Evolutionary conservation across 2,113 vertebrate genomes (phyloP).

Genomic region (Phoenicopterus ruber): DNA sequence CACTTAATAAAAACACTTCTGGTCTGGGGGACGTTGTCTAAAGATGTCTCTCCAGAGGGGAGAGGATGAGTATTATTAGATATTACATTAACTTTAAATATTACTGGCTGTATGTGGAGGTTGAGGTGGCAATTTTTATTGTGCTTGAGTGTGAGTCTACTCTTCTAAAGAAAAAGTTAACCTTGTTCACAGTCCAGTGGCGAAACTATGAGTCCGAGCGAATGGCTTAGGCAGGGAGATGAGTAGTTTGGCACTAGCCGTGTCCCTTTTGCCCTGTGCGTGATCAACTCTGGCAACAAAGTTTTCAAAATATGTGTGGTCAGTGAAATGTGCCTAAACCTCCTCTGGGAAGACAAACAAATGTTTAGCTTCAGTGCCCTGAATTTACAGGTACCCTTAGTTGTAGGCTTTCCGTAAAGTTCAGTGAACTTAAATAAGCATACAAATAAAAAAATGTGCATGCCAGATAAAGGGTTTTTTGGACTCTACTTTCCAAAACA

Average conservation of each 20-base stretch:
- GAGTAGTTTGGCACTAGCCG: neutral
- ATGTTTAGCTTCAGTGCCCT: neutral
- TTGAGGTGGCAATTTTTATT: neutral
- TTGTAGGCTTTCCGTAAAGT: neutral
- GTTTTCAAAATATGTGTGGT: neutral
- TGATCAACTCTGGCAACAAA: neutral
- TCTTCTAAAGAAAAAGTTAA: neutral
- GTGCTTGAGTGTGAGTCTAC: neutral
- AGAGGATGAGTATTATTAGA: neutral
- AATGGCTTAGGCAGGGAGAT: neutral
- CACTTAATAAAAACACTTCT: neutral
- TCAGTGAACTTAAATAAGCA: neutral
- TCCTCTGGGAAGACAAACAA: neutral
- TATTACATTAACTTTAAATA: neutral
- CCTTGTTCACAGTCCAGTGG: neutral
- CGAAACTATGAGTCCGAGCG: neutral
- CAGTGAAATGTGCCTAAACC: neutral
- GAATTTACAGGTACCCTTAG: neutral
- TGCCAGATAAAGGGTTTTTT: neutral
- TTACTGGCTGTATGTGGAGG: neutral
- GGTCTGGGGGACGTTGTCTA: neutral
- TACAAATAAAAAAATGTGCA: neutral
- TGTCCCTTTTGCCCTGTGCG: neutral
- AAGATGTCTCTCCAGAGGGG: neutral
- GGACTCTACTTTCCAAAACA: neutral